phyloP scores from a whole-genome alignment of 2,113 vertebrate species.

The Pyrgilauda ruficollis region DNA sequence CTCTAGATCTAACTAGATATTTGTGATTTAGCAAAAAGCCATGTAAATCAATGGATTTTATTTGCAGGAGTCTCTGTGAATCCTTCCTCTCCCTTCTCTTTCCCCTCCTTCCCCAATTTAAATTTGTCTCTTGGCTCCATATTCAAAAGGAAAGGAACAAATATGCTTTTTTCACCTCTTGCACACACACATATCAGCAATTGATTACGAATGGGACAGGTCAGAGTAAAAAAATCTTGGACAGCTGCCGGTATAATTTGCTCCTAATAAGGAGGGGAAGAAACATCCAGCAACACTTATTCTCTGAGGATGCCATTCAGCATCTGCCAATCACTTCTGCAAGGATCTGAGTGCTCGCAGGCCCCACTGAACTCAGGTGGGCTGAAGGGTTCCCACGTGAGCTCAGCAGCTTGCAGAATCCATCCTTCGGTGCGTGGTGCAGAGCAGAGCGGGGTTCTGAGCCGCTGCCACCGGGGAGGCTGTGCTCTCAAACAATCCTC shows the following conservation, averaged over 20 bases:
- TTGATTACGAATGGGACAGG: conserved; percentile 25
- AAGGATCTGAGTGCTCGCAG: conserved; percentile 3
- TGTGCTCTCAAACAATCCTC: not conserved
- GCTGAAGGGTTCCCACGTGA: conserved; percentile 22
- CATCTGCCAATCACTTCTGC: conserved; percentile 49
- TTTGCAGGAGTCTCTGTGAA: not conserved
- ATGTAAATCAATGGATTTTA: conserved; percentile 29
- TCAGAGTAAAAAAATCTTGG: conserved; percentile 16
- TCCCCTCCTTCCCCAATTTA: rapidly evolving
- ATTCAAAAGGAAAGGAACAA: not conserved
- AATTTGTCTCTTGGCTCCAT: not conserved
- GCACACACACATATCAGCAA: not conserved
- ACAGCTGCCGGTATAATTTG: conserved; percentile 49
- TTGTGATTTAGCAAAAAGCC: conserved; percentile 14
- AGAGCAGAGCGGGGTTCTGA: not conserved
- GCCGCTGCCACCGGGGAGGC: not conserved
- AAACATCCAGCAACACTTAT: conserved; percentile 18
- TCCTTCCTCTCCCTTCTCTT: not conserved
- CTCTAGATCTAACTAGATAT: not conserved
- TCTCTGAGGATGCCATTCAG: conserved; percentile 16
- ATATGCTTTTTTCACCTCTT: conserved; percentile 9
- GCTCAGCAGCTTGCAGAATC: conserved; percentile 13
- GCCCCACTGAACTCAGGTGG: conserved; percentile 23
- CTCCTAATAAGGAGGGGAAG: conserved; percentile 38
- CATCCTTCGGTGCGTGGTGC: not conserved